Conservation (phyloP, 2,888 invertebrate genomes). For the Syrista parreyssii region DNA sequence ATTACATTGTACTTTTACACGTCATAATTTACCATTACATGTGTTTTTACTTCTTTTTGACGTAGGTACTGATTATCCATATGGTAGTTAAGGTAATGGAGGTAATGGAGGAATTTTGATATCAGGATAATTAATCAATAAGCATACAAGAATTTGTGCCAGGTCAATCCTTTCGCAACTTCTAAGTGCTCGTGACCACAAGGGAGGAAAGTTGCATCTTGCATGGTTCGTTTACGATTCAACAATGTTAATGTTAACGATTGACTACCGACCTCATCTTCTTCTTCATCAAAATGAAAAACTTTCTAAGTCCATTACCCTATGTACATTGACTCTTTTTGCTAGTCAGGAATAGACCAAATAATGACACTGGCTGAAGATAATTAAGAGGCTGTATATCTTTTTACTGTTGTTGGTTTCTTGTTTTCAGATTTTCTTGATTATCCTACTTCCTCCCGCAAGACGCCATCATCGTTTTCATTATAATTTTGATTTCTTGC, state of each 20-base stretch:
- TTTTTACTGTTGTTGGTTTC: background rate
- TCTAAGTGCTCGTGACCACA: constrained; percentile 18
- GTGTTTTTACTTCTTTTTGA: background rate
- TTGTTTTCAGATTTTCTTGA: background rate
- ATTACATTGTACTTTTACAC: background rate
- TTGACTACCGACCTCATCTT: constrained; percentile 8
- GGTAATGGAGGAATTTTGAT: no score
- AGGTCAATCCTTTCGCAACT: constrained; percentile 34
- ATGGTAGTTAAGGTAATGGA: background rate
- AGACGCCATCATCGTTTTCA: background rate
- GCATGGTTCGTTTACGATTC: constrained; percentile 24
- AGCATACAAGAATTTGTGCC: background rate
- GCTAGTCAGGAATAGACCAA: background rate
- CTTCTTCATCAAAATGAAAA: constrained; percentile 18
- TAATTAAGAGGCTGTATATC: background rate
- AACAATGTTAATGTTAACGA: constrained; percentile 8
- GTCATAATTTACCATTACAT: background rate
- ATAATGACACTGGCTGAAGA: background rate
- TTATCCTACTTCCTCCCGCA: background rate
- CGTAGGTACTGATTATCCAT: background rate
- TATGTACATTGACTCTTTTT: background rate
- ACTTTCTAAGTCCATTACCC: constrained; percentile 37
- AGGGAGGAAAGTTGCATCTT: constrained; percentile 34
- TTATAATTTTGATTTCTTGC: background rate
- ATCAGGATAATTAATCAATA: background rate